Base-by-base conservation (phyloP, 1,140 invertebrate genomes). In the Frieseomelitta varia region DNA sequence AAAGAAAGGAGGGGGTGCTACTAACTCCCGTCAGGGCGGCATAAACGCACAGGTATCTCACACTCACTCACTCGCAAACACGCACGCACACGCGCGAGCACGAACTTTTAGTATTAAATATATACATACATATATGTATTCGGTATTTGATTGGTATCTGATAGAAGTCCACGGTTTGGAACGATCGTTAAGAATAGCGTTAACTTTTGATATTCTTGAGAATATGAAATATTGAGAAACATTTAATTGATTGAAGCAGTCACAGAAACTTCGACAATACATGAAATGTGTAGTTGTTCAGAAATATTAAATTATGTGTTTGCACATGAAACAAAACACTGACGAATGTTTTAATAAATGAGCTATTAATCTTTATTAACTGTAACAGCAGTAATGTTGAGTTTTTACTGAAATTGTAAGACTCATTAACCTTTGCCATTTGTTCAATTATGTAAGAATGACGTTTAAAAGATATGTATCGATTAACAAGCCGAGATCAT, bases 1-100 rank as follows among this genome's bases (percentile, higher is more conserved):
- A 79, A 95, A 95, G 86, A 96, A 95, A 92, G 88, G 85, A 63
- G 82, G 84, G 61, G 65, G 84, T 58, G 47, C 84, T 63, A 76
- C 79, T 74, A 92, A 89, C 81, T 90, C 90, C 82, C 91, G 92
- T 79, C 91, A 92, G 87, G 86, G 91, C 82, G 71, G 81, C 83
- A 87, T 88, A 71, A 90, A 75, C 71, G 67, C 86, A 88, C 90
- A 91, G 78, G 90, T 91, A 88, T 51, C 39, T 8, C 39, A 0
- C 39, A 47, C 39, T 47, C 39, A 39, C 47, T 1, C 65, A n/a
- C n/a, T n/a, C n/a, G n/a, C n/a, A n/a, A n/a, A 58, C 30, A 63
- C 19, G 34, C 27, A 58, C 24, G 21, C 15, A 39, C 39, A 24
- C 34, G 17, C 21, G 11, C 19, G 21, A 21, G 21, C 1, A 8